Percentiles rank a stretch among this genome's conserved stretches.
Evolutionary conservation across 2,888 invertebrate genomes (phyloP).

Genomic region (Troglohyphantes excavatus): DNA sequence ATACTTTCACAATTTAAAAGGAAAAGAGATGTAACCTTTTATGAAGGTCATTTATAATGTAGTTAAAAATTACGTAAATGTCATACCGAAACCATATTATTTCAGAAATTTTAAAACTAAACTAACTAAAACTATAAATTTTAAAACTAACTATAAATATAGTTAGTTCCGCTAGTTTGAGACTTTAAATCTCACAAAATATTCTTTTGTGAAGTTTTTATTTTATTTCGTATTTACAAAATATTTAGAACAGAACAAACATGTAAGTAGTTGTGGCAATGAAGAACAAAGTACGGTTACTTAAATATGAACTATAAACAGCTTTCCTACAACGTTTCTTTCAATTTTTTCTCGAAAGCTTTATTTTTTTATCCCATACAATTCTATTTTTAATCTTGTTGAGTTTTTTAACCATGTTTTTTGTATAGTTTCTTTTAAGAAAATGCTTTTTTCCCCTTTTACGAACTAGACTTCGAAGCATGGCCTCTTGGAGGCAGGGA

Average conservation of each 20-base stretch:
- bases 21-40: no score
- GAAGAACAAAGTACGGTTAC: not conserved
- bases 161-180: no score
- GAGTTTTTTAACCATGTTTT: not conserved
- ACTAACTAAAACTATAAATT: no score
- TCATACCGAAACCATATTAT: no score
- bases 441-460: not conserved
- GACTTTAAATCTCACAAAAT: no score
- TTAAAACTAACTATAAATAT: no score
- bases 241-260: not conserved
- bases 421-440: not conserved
- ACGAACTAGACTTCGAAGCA: not conserved
- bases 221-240: not conserved
- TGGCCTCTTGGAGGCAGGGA: not conserved
- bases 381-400: not conserved
- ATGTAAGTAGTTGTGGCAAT: not conserved
- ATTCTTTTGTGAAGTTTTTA: no score
- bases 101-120: no score
- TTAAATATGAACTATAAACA: not conserved
- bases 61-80: no score
- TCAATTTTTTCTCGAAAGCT: not conserved
- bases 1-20: no score
- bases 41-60: no score
- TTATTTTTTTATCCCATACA: not conserved
- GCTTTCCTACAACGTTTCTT: not conserved